Conservation (phyloP, 2,797 vertebrate species). For the Acipenser ruthenus region DNA sequence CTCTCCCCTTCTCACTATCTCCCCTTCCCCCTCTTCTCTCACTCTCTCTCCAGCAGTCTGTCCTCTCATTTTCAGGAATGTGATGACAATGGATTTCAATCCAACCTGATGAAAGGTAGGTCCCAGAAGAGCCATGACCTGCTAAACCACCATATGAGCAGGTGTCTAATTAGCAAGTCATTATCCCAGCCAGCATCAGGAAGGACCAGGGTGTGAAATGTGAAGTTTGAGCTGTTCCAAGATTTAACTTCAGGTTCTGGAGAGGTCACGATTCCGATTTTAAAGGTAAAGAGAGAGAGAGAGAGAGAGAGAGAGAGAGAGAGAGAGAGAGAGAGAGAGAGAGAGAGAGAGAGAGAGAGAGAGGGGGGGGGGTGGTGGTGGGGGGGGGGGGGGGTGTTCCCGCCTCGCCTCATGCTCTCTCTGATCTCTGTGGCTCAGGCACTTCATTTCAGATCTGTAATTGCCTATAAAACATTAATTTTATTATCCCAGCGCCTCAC, state of each 20-base stretch:
- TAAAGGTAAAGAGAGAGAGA: not conserved
- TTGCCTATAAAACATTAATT: conserved; percentile 54
- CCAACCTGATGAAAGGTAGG: no score
- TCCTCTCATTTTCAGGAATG: conserved; percentile 1
- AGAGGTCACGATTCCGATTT: not conserved
- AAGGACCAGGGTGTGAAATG: no score
- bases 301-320: no score
- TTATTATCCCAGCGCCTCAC: conserved; percentile 42
- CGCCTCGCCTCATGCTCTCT: conserved; percentile 5
- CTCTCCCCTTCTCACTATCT: no score
- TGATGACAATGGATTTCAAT: not conserved
- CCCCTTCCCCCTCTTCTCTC: no score
- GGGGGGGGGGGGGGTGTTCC: no score
- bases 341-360: conserved; percentile 12
- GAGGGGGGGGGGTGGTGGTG: conserved; percentile 11
- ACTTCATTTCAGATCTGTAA: conserved; percentile 40
- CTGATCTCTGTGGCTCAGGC: conserved; percentile 21
- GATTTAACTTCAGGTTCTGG: no score
- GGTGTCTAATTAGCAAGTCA: no score
- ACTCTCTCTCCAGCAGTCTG: no score
- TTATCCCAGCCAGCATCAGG: no score
- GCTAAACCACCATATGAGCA: not conserved
- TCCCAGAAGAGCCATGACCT: no score
- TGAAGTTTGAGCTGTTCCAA: no score
- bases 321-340: conserved; percentile 9